Base-by-base conservation (phyloP, 1,140 invertebrate genomes). In the Drosophila jambulina region DNA sequence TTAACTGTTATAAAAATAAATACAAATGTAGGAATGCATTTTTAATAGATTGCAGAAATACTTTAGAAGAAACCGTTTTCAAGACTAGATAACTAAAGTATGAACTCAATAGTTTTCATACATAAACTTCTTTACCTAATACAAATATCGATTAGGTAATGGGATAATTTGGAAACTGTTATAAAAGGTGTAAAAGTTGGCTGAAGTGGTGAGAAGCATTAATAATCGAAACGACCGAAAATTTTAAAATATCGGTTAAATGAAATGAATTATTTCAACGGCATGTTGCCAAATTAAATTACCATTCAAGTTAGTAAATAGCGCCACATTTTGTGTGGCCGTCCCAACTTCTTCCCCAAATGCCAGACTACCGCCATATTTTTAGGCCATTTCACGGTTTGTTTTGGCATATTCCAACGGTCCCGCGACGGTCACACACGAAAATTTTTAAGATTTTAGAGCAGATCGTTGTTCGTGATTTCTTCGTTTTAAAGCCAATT, bases 401-500 rank as follows among this genome's bases (percentile, higher is more conserved):
- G 27, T 61, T 38, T 23, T 27, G 32, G 13, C 23, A 57, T 38
- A 21, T 32, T 54, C 29, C 27, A 34, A 21, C 51, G 29, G 19
- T 54, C 51, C 13, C 25, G 51, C 29, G 10, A 57, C 54, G 34
- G 54, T 42, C 54, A 57, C 62, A 65, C 57, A 23, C 38, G 67
- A 69, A 69, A 69, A 69, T 67, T 69, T 69, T 4, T 68, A 69
- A 69, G 46, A 68, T 65, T 64, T 65, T 40, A 36, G 62, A 69
- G 67, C 67, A 56, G 67, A 21, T 69, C 38, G 80, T 59, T 78
- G 70, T 75, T 77, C 61, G 60, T 64, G 60, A 62, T 85, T 74
- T 75, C 48, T 46, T 80, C 48, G 51, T 80, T 78, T 70, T 63
- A 56, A 84, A 80, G 29, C 56, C 62, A 68, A 78, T 75, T 75